phyloP scores from a whole-genome alignment of 2,113 vertebrate species.

The Acrocephalus arundinaceus region DNA sequence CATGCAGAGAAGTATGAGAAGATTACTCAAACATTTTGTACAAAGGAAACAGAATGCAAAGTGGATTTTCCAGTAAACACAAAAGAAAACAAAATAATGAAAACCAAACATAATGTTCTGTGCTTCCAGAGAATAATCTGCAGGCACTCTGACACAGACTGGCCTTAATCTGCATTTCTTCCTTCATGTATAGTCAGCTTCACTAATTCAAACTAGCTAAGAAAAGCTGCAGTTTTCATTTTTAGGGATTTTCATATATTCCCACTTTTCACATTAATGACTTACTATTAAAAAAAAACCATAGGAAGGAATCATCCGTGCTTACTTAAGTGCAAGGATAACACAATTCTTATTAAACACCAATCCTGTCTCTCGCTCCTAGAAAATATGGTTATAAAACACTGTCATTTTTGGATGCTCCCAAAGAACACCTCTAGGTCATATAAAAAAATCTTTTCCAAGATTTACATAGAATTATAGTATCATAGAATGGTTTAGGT shows the following conservation, averaged over 20 bases:
- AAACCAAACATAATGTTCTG: not conserved
- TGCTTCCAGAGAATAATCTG: not conserved
- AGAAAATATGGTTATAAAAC: not conserved
- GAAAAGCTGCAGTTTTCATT: not conserved
- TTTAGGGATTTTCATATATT: not conserved
- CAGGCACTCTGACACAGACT: not conserved
- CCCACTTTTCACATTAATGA: not conserved
- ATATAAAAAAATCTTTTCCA: not conserved
- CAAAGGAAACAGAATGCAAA: not conserved
- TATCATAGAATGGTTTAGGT: not conserved
- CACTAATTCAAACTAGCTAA: not conserved
- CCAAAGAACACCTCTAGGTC: not conserved
- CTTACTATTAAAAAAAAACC: not conserved
- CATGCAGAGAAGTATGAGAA: not conserved
- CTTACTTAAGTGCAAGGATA: not conserved
- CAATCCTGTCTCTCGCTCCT: not conserved
- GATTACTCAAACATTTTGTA: not conserved
- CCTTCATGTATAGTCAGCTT: not conserved
- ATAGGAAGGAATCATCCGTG: not conserved
- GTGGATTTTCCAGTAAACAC: not conserved
- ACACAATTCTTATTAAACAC: not conserved
- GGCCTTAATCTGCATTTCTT: not conserved
- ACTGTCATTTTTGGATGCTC: not conserved
- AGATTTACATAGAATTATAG: not conserved
- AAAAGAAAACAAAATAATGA: not conserved